These are phyloP conservation scores for Rhodinocichla rosea DNA, from an alignment of 2,113 vertebrate species.

Conservation along the genomic window DNA sequence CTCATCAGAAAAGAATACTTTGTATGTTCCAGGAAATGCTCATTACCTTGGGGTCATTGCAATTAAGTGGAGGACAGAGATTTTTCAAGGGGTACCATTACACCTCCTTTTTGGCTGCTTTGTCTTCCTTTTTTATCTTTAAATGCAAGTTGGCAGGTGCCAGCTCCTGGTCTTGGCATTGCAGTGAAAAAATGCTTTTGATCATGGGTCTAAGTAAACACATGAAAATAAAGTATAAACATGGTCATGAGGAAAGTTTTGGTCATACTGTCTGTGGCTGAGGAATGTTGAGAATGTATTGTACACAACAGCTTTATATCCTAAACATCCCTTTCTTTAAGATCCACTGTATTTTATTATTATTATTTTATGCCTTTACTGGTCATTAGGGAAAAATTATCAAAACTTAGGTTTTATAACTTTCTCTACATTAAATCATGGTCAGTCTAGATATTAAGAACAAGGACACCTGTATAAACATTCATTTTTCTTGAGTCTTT, in stretches of 20 bases:
- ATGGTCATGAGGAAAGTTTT: background rate
- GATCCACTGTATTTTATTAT: background rate
- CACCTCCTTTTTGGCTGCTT: background rate
- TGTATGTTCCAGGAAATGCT: conserved; percentile 18
- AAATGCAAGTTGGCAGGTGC: background rate
- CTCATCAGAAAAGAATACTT: background rate
- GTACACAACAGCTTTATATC: background rate
- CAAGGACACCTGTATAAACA: background rate
- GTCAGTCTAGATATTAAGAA: background rate
- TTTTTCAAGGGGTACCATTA: background rate
- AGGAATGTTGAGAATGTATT: background rate
- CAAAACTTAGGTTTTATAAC: background rate
- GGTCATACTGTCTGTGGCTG: background rate
- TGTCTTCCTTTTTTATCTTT: background rate
- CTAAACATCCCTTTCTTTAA: background rate
- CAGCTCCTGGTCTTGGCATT: background rate
- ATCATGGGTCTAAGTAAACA: background rate
- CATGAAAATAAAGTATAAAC: background rate
- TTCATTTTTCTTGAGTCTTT: background rate
- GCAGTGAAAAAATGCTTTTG: background rate
- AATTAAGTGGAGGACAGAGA: background rate
- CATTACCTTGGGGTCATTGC: conserved; percentile 21
- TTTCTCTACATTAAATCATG: background rate
- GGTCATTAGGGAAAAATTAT: background rate
- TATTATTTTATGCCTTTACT: background rate